Evolutionary conservation across 1,140 invertebrate genomes (phyloP).

Genomic region (Mactra quadrangularis): DNA sequence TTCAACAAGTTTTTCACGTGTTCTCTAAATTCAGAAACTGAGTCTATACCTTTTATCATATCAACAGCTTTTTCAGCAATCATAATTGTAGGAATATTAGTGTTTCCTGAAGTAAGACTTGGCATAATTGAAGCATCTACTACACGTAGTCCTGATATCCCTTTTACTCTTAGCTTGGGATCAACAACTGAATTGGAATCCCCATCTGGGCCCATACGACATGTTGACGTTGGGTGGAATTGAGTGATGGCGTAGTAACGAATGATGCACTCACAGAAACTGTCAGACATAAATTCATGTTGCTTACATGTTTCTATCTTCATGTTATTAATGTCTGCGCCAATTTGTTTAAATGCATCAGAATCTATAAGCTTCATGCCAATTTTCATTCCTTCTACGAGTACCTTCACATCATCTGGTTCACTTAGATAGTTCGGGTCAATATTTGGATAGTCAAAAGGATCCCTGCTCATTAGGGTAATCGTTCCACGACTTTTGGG

Average conservation of each 20-base stretch:
- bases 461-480: constrained; percentile 86
- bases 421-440: constrained; percentile 86
- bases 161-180: constrained; percentile 7
- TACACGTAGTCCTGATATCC: background rate
- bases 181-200: constrained; percentile 15
- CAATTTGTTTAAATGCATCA: constrained; percentile 30
- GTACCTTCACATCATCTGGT: constrained; percentile 53
- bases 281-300: background rate
- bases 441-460: constrained; percentile 91
- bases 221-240: constrained; percentile 91
- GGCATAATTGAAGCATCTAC: constrained; percentile 37
- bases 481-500: constrained; percentile 78
- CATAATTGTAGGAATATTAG: constrained; percentile 17
- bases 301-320: background rate
- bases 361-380: constrained; percentile 11
- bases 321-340: background rate
- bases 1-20: too few relatives aligned
- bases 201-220: constrained; percentile 87
- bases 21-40: constrained; percentile 77
- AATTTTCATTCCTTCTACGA: constrained; percentile 17
- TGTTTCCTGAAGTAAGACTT: constrained; percentile 11
- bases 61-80: constrained; percentile 86
- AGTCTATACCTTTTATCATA: constrained; percentile 81
- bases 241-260: background rate
- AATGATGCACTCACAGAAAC: constrained; percentile 4